Base-by-base conservation (phyloP, 2,113 vertebrate species). In the Chaetorhynchus papuensis region DNA sequence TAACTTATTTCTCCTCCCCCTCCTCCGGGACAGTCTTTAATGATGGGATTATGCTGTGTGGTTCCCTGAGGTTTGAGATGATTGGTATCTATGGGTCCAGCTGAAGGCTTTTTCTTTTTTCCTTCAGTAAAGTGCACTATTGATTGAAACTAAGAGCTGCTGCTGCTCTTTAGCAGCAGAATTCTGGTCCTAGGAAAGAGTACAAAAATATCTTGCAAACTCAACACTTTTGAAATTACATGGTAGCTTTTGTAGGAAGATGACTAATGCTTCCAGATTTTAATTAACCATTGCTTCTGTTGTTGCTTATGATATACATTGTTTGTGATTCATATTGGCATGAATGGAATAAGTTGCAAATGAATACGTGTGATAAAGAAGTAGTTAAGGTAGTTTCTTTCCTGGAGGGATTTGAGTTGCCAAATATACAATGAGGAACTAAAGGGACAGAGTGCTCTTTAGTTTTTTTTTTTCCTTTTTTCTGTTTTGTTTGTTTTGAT, bases 211-310 rank as follows among this genome's bases (percentile, higher is more conserved):
- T 70, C 54, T 68, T 93, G 76, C 33, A 49, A 54, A 66, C 52
- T 68, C 63, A 68, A 56, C 24, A 7, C 35, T 94, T 87, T 60
- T 80, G 17, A 75, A 81, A 86, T 79, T 54, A 37, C 24, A n/a
- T 66, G 31, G 35, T 80, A 80, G 22, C 22, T 86, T 94, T 50
- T 90, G 21, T 61, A 79, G 75, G 22, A 81, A 83, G 69, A 49
- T 88, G 71, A 88, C 66, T 83, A 83, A 83, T 83, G 66, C 49
- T 92, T 82, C 44, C 24, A 95, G 18, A 18, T 83, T 92, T 94
- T 86, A 76, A 71, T 72, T 45, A 45, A 47, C 44, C 20, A 4
- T 64, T 75, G 24, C 15, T 80, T 57, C 59, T 75, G 57, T 64
- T 87, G 37, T 80, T 96, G 60, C 39, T 78, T 80, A 30, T 92